Evolutionary conservation across 2,797 vertebrate genomes (phyloP), one percentile per base, ranked within the genome.

Genomic region (Brachyrhaphis roseni): DNA sequence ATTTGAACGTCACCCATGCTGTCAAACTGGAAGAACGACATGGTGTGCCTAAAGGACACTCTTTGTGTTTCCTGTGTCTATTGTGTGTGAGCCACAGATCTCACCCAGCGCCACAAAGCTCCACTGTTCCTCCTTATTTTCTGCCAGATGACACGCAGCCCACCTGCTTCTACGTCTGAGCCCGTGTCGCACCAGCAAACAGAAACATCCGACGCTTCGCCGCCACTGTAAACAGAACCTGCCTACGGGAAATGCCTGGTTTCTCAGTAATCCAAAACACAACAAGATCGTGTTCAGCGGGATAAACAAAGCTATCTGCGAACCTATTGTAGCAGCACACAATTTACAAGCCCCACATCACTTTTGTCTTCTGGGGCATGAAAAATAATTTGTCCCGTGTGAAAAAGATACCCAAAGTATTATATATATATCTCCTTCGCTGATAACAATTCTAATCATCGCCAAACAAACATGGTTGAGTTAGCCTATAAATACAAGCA

Each of bases 361-460:
- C 46, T 51, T 80, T 80, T 31, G 71, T 81, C 31, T 45, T 16
- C 68, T 57, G 46, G 23, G 68, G 55, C 36, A 76, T 74, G 73
- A 53, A 6, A 46, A 82, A 68, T 36, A 20, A 75, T 5, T 39
- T 80, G 82, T 49, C 31, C 59, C 26, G 66, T 49, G 36, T 76
- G 39, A 81, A 87, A 78, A 8, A 75, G 41, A 75, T 82, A 90
- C 90, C 89, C 93, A 87, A 55, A 43, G 77, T 43, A 11, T 43
- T 18, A 47, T 6, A 23, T 23, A 23, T 26, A 51, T 1, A 23
- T 8, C 2, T 84, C 83, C 83, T 80, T 79, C 70, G 77, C 87
- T 89, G 89, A 90, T 89, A 87, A 80, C 81, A 83, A 49, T 87
- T 82, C 74, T 88, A 93, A 93, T 92, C 87, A 88, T 80, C 89